Conservation (phyloP, 2,888 invertebrate genomes). For the Hypercompe scribonia region DNA sequence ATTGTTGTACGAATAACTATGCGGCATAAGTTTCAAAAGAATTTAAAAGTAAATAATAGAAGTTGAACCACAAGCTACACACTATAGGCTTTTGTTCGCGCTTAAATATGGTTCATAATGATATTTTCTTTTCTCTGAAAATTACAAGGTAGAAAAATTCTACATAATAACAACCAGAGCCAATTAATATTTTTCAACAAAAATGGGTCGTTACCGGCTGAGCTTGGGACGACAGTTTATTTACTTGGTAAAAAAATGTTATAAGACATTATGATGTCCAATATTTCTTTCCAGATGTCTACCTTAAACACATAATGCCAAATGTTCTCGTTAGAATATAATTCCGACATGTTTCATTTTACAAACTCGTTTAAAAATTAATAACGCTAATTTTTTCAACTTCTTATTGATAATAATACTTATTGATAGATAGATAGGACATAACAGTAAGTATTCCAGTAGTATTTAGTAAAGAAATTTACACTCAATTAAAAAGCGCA, state of each 20-base stretch:
- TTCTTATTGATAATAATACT: neutral
- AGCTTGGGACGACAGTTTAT: slow-evolving; percentile 10
- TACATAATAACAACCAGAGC: slow-evolving; percentile 20
- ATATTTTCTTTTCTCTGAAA: slow-evolving; percentile 27
- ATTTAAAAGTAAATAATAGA: neutral
- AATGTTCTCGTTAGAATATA: neutral
- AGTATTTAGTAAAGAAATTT: neutral
- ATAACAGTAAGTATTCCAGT: neutral
- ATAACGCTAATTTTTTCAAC: too few species aligned
- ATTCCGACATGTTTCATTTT: neutral
- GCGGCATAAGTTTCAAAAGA: too few species aligned
- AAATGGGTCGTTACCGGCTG: slow-evolving; percentile 34
- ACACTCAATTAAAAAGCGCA: neutral
- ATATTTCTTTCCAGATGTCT: slow-evolving; percentile 8
- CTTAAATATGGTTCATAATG: slow-evolving; percentile 6
- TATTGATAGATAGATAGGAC: neutral
- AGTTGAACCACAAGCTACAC: neutral
- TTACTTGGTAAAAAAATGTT: slow-evolving; percentile 10
- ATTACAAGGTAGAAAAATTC: slow-evolving; percentile 28
- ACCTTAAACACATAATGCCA: neutral
- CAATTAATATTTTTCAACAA: slow-evolving; percentile 35
- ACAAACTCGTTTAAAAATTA: neutral
- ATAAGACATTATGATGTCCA: slow-evolving; percentile 10
- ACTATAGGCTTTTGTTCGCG: slow-evolving; percentile 30
- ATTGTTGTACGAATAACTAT: neutral